Percentiles rank a stretch among this genome's conserved stretches.
Evolutionary conservation across 2,888 invertebrate genomes (phyloP).

Genomic region (Hofmannophila pseudospretella): DNA sequence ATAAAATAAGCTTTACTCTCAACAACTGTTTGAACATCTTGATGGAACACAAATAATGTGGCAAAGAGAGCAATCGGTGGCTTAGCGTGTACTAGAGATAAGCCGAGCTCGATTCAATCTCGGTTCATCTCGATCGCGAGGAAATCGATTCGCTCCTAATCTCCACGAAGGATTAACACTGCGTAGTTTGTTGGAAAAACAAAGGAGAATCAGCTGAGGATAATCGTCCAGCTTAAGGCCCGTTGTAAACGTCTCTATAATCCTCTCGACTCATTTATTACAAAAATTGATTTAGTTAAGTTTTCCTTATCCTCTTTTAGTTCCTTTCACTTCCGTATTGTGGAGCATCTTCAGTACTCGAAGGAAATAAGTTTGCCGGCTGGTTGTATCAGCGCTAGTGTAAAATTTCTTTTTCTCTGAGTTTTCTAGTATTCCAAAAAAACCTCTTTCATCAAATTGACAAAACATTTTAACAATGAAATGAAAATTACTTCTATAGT

Average conservation of each 20-base stretch:
- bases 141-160: conserved; percentile 56
- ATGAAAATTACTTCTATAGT: too few relatives aligned
- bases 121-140: conserved; percentile 38
- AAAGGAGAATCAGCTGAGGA: conserved; percentile 35
- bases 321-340: too few relatives aligned
- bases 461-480: too few relatives aligned
- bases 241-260: conserved; percentile 23
- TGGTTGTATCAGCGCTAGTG: too few relatives aligned
- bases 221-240: conserved; percentile 24
- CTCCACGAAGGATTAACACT: conserved; percentile 40
- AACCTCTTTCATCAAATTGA: too few relatives aligned
- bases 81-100: conserved; percentile 46
- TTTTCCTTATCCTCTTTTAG: too few relatives aligned
- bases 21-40: conserved; percentile 29
- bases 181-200: conserved; percentile 45
- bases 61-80: conserved; percentile 42
- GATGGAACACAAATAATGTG: conserved; percentile 51
- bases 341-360: too few relatives aligned
- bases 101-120: conserved; percentile 44
- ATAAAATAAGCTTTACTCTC: conserved; percentile 6
- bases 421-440: too few relatives aligned
- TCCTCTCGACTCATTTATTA: conserved; percentile 21
- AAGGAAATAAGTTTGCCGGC: too few relatives aligned
- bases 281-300: conserved; percentile 1
- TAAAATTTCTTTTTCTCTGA: too few relatives aligned